phyloP scores from a whole-genome alignment of 2,888 invertebrate species.

The Hofmannophila pseudospretella region DNA sequence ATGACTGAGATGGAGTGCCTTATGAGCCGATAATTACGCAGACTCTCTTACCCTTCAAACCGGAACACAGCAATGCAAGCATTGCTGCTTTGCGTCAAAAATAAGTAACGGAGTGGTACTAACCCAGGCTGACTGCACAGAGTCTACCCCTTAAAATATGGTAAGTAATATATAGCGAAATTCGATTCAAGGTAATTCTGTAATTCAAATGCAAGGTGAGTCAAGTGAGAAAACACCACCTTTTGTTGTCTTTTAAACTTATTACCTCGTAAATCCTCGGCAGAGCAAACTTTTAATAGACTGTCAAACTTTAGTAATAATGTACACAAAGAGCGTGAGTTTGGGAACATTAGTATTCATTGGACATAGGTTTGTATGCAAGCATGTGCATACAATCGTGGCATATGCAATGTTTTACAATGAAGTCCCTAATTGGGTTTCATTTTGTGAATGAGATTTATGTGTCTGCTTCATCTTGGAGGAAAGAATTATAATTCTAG shows the following conservation, averaged over 20 bases:
- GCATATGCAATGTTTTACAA: conserved; percentile 4
- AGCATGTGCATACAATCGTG: background rate
- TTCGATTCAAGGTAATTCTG: no score
- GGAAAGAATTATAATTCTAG: no score
- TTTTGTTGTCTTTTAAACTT: conserved; percentile 12
- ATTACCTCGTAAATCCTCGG: conserved; percentile 9
- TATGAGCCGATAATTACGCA: no score
- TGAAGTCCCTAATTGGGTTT: conserved; percentile 1
- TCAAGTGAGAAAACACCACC: conserved; percentile 5
- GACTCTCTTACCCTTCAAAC: no score
- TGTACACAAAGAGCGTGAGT: conserved; percentile 12
- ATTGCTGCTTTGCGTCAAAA: no score
- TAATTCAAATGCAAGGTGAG: no score
- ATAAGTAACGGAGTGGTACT: no score
- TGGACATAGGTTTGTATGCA: conserved; percentile 1
- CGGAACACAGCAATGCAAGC: no score
- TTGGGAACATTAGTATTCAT: conserved; percentile 11
- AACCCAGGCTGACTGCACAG: no score
- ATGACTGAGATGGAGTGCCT: no score
- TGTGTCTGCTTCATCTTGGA: background rate
- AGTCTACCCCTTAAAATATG: no score
- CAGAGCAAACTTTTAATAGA: conserved; percentile 17
- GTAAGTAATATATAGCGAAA: no score
- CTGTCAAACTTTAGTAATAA: conserved; percentile 20
- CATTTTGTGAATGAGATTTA: conserved; percentile 1